Evolutionary conservation across 2,888 invertebrate genomes (phyloP).

Genomic region (Entomobrya proxima): DNA sequence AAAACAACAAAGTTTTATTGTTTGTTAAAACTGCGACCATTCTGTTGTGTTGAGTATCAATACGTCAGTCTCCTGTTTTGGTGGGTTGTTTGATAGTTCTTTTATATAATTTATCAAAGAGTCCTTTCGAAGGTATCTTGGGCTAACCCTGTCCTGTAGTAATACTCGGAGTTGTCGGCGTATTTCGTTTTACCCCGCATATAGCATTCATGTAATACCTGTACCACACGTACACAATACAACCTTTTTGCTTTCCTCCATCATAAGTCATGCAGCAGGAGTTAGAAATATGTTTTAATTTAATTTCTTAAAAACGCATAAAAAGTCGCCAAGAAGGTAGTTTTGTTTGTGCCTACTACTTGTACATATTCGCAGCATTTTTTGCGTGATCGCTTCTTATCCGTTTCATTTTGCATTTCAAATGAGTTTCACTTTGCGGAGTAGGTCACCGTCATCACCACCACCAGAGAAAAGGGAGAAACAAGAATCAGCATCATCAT

Average conservation of each 20-base stretch:
- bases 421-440: constrained; percentile 37
- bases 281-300: not conserved
- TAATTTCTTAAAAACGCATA: not conserved
- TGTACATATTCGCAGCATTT: no score
- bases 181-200: not conserved
- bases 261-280: constrained; percentile 1
- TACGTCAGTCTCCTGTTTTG: not conserved
- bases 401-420: constrained; percentile 17
- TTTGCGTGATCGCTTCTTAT: not conserved
- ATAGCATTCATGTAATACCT: no score
- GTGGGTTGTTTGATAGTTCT: not conserved
- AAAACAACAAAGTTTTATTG: not conserved
- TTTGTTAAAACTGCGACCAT: no score
- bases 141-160: no score
- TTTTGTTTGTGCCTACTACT: no score
- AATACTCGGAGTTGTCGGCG: not conserved
- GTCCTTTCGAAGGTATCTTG: no score
- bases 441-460: not conserved
- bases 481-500: not conserved
- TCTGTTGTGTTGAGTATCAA: not conserved
- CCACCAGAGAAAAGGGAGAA: constrained; percentile 6
- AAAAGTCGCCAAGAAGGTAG: not conserved
- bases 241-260: no score
- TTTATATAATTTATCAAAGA: no score
- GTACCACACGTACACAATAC: not conserved